Percentiles rank a stretch among this genome's conserved stretches.
phyloP scores from a whole-genome alignment of 2,113 vertebrate species.

The Sebastes fasciatus region DNA sequence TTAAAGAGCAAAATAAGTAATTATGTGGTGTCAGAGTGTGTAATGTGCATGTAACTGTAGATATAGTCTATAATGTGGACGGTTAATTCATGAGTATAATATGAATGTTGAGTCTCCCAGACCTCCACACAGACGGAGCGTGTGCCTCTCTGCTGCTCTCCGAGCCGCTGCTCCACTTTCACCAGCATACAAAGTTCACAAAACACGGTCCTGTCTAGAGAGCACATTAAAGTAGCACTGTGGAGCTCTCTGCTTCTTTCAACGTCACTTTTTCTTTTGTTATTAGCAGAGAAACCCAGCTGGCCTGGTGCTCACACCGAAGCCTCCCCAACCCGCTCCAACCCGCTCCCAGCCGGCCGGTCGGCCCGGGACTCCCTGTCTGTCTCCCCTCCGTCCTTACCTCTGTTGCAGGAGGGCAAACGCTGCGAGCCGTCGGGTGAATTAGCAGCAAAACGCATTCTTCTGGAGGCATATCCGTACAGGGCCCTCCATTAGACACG shows the following conservation, averaged over 20 bases:
- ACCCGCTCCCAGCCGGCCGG: not conserved
- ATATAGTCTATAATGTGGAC: not conserved
- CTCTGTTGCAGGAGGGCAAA: conserved; percentile 80
- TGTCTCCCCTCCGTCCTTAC: conserved; percentile 72
- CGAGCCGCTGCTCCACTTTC: conserved; percentile 26
- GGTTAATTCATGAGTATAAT: not conserved
- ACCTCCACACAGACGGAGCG: not conserved
- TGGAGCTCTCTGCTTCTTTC: not conserved
- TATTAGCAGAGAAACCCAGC: conserved; percentile 13
- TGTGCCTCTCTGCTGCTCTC: not conserved
- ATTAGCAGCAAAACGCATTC: conserved; percentile 79
- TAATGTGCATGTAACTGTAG: too few relatives aligned
- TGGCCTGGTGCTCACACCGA: conserved; percentile 13
- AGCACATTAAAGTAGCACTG: not conserved
- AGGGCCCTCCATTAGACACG: conserved; percentile 86
- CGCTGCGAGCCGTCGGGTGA: conserved; percentile 68
- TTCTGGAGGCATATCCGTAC: conserved; percentile 81
- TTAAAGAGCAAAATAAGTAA: not conserved
- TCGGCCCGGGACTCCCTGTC: conserved; percentile 29
- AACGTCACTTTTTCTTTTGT: conserved; percentile 26
- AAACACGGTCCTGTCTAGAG: conserved; percentile 2
- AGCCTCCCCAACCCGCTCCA: not conserved
- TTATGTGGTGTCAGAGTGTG: not conserved
- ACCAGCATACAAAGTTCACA: conserved; percentile 25
- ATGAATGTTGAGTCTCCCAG: not conserved